Conservation (phyloP, 2,113 vertebrate species). For the Riparia riparia region DNA sequence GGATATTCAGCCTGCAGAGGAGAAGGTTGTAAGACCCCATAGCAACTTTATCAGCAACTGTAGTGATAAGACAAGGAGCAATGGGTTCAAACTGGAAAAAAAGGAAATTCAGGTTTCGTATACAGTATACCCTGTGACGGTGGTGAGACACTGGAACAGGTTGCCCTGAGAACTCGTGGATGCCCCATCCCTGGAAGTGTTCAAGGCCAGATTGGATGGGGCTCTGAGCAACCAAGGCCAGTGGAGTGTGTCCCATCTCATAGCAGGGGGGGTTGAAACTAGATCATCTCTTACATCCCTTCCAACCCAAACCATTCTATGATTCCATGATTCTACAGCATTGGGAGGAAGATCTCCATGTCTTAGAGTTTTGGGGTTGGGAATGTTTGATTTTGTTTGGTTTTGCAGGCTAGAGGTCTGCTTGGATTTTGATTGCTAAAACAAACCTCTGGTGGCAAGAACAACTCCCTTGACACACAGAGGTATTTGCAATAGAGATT, state of each 20-base stretch:
- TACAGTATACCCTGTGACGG: not conserved
- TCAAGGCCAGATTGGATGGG: not conserved
- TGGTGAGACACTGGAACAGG: not conserved
- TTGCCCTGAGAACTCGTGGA: not conserved
- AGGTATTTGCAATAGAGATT: not conserved
- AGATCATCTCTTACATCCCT: not conserved
- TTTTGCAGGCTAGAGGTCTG: not conserved
- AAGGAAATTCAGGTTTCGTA: not conserved
- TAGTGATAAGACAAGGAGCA: not conserved
- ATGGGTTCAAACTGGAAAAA: not conserved
- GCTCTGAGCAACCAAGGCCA: accelerated
- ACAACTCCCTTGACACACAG: not conserved
- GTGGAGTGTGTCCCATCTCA: not conserved
- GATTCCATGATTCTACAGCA: accelerated
- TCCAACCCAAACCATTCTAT: not conserved
- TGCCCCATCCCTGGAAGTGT: not conserved
- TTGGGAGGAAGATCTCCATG: not conserved
- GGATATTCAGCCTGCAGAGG: not conserved
- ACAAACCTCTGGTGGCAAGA: not conserved
- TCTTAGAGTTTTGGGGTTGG: not conserved
- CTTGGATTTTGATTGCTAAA: not conserved
- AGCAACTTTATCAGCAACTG: not conserved
- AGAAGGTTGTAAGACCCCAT: not conserved
- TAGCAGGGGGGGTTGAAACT: not conserved
- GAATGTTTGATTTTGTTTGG: not conserved